Evolutionary conservation across 2,888 invertebrate species (phyloP).

Genomic region (Theristus sp.): DNA sequence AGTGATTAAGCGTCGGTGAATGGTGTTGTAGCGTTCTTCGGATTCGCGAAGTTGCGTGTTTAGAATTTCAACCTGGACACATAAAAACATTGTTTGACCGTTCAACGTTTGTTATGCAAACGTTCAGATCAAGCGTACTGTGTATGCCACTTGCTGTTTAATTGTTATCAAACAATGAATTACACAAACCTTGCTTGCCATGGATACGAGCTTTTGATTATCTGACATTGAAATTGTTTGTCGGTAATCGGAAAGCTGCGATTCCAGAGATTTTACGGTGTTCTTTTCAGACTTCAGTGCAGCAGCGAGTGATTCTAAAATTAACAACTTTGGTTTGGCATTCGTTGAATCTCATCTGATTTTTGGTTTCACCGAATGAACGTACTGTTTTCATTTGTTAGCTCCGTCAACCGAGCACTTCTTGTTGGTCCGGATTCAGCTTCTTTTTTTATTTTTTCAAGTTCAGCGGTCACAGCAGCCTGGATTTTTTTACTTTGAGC

Average conservation of each 20-base stretch:
- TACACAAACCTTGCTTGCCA: conserved; percentile 22
- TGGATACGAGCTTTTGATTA: conserved; percentile 22
- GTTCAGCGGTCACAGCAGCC: background rate
- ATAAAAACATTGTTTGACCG: too few species aligned
- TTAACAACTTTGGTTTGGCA: too few species aligned
- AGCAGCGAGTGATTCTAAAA: conserved; percentile 30
- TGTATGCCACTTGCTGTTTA: too few species aligned
- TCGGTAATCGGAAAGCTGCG: conserved; percentile 14
- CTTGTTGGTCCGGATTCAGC: background rate
- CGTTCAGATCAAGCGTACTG: too few species aligned
- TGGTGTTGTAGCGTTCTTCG: conserved; percentile 20
- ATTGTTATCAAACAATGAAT: too few species aligned
- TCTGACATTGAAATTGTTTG: conserved; percentile 21
- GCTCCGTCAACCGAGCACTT: too few species aligned
- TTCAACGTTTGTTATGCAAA: too few species aligned
- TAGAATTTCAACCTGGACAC: conserved; percentile 18
- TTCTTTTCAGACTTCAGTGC: conserved; percentile 10
- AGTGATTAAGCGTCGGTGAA: conserved; percentile 19
- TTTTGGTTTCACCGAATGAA: too few species aligned
- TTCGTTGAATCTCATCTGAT: too few species aligned
- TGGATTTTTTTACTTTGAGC: too few species aligned
- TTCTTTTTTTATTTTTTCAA: background rate
- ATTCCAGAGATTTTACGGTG: conserved; percentile 9
- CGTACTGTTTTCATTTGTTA: conserved; percentile 17
- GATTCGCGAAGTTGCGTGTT: conserved; percentile 20